Conservation (phyloP, 1,140 invertebrate species). For the Gonioctena quinquepunctata region DNA sequence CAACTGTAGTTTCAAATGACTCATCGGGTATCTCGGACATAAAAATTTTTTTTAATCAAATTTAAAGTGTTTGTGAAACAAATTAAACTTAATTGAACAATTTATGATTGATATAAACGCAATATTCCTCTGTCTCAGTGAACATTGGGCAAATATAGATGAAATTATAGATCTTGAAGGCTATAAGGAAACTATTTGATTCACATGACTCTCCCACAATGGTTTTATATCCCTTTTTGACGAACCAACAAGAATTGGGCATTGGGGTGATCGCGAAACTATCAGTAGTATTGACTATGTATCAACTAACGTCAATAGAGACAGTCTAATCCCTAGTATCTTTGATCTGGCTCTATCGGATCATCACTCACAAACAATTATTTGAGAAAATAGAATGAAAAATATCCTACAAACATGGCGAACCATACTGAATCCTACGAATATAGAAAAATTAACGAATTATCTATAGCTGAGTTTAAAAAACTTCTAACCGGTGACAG, state of each 20-base stretch:
- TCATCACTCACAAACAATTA: not conserved
- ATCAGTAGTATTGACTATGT: not conserved
- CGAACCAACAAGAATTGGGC: not conserved
- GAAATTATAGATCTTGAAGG: not conserved
- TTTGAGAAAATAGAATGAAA: no score
- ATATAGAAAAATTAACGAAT: not conserved
- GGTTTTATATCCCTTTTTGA: no score
- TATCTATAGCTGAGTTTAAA: no score
- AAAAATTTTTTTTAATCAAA: not conserved
- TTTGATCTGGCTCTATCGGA: not conserved
- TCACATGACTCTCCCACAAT: not conserved
- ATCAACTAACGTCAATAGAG: not conserved
- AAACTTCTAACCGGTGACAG: no score
- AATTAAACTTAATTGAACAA: not conserved
- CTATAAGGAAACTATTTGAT: not conserved
- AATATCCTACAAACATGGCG: not conserved
- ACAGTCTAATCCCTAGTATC: not conserved
- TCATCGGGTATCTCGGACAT: not conserved
- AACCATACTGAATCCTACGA: not conserved
- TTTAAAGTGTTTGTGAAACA: not conserved
- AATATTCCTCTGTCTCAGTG: not conserved
- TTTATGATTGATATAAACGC: not conserved
- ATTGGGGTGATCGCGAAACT: not conserved
- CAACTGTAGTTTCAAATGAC: not conserved
- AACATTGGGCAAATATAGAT: slow-evolving; percentile 5